A percentile compares a stretch with the other conserved stretches of the same genome.
These are phyloP conservation scores for Anthoptus insignis DNA, from an alignment of 2,888 invertebrate genomes.

Conservation along the genomic window DNA sequence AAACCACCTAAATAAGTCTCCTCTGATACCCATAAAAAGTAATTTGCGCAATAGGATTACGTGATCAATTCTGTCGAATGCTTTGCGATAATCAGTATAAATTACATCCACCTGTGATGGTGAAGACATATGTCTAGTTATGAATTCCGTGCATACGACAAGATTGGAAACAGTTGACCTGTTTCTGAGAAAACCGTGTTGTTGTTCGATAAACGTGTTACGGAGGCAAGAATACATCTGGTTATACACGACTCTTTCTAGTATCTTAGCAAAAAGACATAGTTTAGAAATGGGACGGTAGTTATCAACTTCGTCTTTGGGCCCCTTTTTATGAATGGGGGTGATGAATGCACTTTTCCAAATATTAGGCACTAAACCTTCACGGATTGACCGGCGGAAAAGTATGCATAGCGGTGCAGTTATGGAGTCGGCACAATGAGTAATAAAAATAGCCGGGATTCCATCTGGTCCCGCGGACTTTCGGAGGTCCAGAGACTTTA, in stretches of 20 bases:
- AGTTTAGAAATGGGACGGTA: conserved; percentile 38
- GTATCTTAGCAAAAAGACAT: conserved; percentile 30
- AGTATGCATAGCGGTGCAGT: conserved; percentile 27
- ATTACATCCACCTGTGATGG: conserved; percentile 36
- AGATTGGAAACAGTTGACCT: conserved; percentile 34
- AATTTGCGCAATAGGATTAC: conserved; percentile 38
- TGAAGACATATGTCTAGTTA: conserved; percentile 12
- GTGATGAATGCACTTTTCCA: conserved; percentile 43
- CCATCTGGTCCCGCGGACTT: conserved; percentile 34
- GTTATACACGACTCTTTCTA: conserved; percentile 28
- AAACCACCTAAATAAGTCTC: conserved; percentile 39
- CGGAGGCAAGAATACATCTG: background rate
- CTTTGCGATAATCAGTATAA: conserved; percentile 45
- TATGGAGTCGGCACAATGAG: conserved; percentile 34
- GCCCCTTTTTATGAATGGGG: conserved; percentile 45
- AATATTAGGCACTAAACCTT: conserved; percentile 34
- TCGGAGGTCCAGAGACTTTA: background rate
- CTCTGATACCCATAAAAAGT: conserved; percentile 30
- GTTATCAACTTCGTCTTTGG: conserved; percentile 33
- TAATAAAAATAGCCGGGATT: conserved; percentile 39
- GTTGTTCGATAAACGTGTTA: conserved; percentile 6
- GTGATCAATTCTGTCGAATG: conserved; percentile 44
- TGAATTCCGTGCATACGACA: conserved; percentile 11
- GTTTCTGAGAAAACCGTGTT: conserved; percentile 42
- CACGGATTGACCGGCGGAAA: conserved; percentile 34